A percentile compares a stretch with the other conserved stretches of the same genome.
Conservation (phyloP, 2,888 invertebrate species). For the Unio pictorum region DNA sequence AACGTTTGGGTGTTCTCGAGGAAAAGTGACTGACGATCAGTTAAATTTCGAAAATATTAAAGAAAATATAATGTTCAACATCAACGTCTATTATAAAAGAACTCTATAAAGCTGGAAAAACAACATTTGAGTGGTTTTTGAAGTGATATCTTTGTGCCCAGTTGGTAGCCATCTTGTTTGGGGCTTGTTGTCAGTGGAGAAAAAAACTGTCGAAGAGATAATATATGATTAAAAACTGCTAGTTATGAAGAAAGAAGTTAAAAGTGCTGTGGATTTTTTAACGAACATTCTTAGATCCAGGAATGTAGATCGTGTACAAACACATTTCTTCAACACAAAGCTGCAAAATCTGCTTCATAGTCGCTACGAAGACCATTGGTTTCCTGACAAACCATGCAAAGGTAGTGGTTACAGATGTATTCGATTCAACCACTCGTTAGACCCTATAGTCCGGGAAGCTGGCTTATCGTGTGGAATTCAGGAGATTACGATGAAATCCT, state of each 20-base stretch:
- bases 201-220: slow-evolving; percentile 1
- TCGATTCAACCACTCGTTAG: slow-evolving; percentile 81
- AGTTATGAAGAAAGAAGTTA: slow-evolving; percentile 65
- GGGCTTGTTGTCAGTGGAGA: slow-evolving; percentile 6
- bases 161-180: too few relatives aligned
- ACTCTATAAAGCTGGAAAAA: neutral
- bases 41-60: neutral
- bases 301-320: slow-evolving; percentile 37
- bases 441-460: slow-evolving; percentile 79
- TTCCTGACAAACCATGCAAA: slow-evolving; percentile 81
- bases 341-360: slow-evolving; percentile 49
- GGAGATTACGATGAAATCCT: slow-evolving; percentile 72
- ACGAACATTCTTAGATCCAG: slow-evolving; percentile 47
- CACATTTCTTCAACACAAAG: slow-evolving; percentile 42
- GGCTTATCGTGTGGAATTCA: slow-evolving; percentile 78
- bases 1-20: slow-evolving; percentile 14
- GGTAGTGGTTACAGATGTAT: slow-evolving; percentile 83
- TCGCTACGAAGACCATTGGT: slow-evolving; percentile 82
- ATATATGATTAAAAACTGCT: slow-evolving; percentile 12
- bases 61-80: too few relatives aligned
- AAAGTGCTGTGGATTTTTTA: slow-evolving; percentile 61
- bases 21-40: slow-evolving; percentile 2
- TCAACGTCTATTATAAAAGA: neutral
- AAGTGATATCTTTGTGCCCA: too few relatives aligned
- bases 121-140: too few relatives aligned